Evolutionary conservation across 2,888 invertebrate genomes (phyloP), one percentile per base, ranked within the genome.

Genomic region (Eurytoma adleriae): DNA sequence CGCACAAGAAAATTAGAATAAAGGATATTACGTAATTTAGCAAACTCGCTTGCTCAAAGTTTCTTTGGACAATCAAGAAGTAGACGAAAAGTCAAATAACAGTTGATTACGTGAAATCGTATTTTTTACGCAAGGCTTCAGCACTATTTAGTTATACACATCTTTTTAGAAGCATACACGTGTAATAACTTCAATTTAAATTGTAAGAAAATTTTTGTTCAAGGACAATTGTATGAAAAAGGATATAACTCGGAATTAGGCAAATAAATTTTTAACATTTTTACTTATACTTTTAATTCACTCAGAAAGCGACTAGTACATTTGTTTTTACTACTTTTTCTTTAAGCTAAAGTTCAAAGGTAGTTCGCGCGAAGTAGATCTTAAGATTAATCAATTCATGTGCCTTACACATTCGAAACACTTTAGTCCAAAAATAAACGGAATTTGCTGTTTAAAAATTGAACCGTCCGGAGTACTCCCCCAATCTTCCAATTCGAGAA

Each of bases 391-490:
- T n/a, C 5, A 13, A 18, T 30, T 64, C 54, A 20, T 52, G 56
- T 66, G 24, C 54, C 30, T 52, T 73, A 64, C 5, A 14, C 54
- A n/a, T 56, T 64, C 20, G 40, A 62, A 48, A 62, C 12, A 18
- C 57, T 59, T 5, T 64, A 40, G 12, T 5, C n/a, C 13, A 27
- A 54, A 73, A 73, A 73, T 73, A 73, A 54, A 54, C 54, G 64
- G 54, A 54, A 16, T 10, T 56, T 3, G 54, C 27, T 54, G 61
- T 56, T 73, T 56, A 66, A 73, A 73, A 73, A 66, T 56, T 73
- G 66, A 48, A 64, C 73, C 54, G 18, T 18, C 72, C 64, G 64
- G 48, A 73, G 66, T 54, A 27, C 30, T 18, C 24, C 14, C 20
- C 20, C 20, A 40, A 24, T 40, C 59, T n/a, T 30, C 50, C 50